These are phyloP conservation scores for Brachionus koreanus DNA, from an alignment of 1,140 invertebrate genomes.

Conservation along the genomic window DNA sequence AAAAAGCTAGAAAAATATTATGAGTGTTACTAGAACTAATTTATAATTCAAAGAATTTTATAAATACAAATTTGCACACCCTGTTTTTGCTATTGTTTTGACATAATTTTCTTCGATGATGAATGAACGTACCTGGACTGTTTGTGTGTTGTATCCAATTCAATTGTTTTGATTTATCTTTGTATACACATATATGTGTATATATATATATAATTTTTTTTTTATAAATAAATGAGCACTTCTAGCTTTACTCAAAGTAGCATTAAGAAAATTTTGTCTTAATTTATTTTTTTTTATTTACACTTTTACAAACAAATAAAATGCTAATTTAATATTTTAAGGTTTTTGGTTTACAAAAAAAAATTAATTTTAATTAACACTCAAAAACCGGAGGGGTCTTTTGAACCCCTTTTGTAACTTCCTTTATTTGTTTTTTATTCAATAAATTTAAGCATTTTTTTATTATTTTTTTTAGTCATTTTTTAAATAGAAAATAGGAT, in stretches of 20 bases:
- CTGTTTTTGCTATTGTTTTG: background rate
- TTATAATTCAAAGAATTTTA: constrained; percentile 1
- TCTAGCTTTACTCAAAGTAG: background rate
- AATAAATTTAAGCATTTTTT: too few relatives aligned
- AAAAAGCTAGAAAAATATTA: background rate
- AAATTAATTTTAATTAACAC: too few relatives aligned
- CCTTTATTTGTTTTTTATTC: too few relatives aligned
- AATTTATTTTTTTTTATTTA: background rate
- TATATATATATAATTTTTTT: background rate
- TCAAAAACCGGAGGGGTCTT: too few relatives aligned
- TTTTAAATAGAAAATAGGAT: too few relatives aligned
- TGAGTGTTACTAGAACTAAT: background rate
- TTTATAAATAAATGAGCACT: background rate
- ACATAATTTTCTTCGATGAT: background rate
- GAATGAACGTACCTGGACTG: constrained; percentile 2
- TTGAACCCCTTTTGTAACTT: too few relatives aligned
- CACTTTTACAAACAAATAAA: background rate
- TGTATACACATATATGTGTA: too few relatives aligned
- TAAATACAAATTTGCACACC: background rate
- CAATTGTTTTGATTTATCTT: background rate
- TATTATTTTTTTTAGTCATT: too few relatives aligned
- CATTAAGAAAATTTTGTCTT: background rate
- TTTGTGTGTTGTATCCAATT: background rate
- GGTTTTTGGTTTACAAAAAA: too few relatives aligned
- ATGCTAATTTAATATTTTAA: too few relatives aligned